These are phyloP conservation scores for Galeruca laticollis DNA, from an alignment of 2,888 invertebrate genomes.

Conservation along the genomic window DNA sequence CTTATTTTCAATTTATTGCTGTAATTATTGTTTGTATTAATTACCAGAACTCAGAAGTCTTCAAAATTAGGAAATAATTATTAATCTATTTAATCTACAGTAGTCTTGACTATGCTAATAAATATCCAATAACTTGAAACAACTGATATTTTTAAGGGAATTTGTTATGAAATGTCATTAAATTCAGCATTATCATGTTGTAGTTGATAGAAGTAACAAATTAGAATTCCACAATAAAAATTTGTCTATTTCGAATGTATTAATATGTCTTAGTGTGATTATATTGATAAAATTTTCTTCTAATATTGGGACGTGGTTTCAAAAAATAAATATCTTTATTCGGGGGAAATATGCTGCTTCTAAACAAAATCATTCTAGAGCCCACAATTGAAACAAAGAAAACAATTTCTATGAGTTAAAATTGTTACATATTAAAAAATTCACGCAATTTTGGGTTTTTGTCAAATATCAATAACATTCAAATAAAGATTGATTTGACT, in stretches of 20 bases:
- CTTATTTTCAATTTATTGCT: neutral
- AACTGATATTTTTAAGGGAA: neutral
- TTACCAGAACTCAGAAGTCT: no score
- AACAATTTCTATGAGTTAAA: no score
- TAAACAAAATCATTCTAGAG: no score
- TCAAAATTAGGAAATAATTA: neutral
- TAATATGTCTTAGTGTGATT: neutral
- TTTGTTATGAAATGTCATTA: neutral
- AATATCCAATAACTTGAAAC: neutral
- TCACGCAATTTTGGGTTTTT: no score
- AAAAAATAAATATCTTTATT: no score
- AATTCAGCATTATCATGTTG: slow-evolving; percentile 9
- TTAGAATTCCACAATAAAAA: slow-evolving; percentile 21
- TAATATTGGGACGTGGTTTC: no score
- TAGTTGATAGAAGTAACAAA: slow-evolving; percentile 28
- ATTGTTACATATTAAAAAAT: no score
- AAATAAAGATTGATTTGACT: no score
- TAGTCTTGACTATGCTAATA: neutral
- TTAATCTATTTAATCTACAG: neutral
- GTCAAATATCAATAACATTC: no score
- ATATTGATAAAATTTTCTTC: neutral
- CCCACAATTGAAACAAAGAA: no score
- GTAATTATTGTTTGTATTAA: neutral
- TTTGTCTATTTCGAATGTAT: neutral
- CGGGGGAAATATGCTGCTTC: no score